phyloP scores from a whole-genome alignment of 2,113 vertebrate species.

The Nannospalax galili region DNA sequence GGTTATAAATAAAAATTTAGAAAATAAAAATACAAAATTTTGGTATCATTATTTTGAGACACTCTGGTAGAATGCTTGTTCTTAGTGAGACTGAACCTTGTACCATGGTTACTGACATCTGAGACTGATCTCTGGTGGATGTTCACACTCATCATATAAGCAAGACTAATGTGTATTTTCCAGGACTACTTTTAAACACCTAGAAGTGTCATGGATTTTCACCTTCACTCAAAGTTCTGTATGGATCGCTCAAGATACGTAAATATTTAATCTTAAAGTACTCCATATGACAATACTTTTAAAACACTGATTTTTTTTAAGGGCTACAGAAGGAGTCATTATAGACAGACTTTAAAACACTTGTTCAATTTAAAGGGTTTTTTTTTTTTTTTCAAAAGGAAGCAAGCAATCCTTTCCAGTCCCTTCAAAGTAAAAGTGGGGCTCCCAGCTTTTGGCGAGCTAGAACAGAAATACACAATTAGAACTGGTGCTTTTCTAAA shows the following conservation, averaged over 20 bases:
- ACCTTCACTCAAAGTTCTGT: not conserved
- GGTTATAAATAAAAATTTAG: not conserved
- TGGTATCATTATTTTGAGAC: not conserved
- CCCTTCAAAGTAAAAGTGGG: not conserved
- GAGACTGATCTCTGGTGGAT: not conserved
- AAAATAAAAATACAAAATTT: not conserved
- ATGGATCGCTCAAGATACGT: not conserved
- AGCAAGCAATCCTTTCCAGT: not conserved
- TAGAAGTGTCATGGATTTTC: not conserved
- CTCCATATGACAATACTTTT: not conserved
- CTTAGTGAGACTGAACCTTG: not conserved
- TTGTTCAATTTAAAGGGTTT: not conserved
- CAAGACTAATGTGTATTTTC: not conserved
- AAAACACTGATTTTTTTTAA: constrained; percentile 5
- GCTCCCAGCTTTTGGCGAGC: not conserved
- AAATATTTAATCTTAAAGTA: not conserved
- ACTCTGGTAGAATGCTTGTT: not conserved
- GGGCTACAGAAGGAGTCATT: not conserved
- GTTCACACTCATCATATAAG: not conserved
- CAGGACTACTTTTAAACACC: constrained; percentile 24
- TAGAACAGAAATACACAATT: not conserved
- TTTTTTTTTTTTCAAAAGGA: constrained; percentile 9
- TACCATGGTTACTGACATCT: not conserved
- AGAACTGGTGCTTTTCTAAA: not conserved
- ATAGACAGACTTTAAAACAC: constrained; percentile 33